A percentile compares a stretch with the other conserved stretches of the same genome.
These are phyloP conservation scores for Odontamblyopus lacepedii DNA, from an alignment of 2,797 vertebrate species.

Conservation along the genomic window DNA sequence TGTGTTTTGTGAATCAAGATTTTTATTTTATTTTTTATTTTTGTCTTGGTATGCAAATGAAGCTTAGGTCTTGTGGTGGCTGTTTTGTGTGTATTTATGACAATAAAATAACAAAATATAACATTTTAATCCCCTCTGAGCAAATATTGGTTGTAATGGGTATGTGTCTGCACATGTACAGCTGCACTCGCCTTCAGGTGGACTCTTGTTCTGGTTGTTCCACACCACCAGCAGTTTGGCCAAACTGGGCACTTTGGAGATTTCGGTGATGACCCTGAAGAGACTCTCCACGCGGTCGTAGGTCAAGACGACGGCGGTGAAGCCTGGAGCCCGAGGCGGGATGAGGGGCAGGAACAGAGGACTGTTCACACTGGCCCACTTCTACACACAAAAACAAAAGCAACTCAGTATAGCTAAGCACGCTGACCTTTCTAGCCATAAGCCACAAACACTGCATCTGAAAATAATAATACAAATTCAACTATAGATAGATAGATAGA, in stretches of 20 bases:
- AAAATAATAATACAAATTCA: background rate
- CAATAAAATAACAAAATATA: too few species aligned
- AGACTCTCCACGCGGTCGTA: slow-evolving; percentile 98
- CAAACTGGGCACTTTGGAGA: slow-evolving; percentile 95
- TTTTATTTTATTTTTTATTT: too few species aligned
- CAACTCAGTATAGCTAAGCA: background rate
- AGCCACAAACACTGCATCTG: background rate
- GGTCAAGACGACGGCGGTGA: slow-evolving; percentile 96
- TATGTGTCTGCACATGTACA: background rate
- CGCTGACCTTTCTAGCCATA: background rate
- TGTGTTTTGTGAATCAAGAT: too few species aligned
- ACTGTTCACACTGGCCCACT: slow-evolving; percentile 96
- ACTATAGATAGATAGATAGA: too few species aligned
- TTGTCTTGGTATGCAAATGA: too few species aligned
- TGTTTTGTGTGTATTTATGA: too few species aligned
- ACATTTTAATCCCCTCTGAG: too few species aligned
- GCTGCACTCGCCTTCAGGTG: slow-evolving; percentile 88
- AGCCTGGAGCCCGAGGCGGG: slow-evolving; percentile 93
- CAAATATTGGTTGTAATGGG: too few species aligned
- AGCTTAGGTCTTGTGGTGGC: too few species aligned
- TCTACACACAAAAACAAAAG: slow-evolving; percentile 71
- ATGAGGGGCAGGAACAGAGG: slow-evolving; percentile 96
- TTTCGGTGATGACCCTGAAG: slow-evolving; percentile 97
- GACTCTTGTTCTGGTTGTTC: slow-evolving; percentile 98
- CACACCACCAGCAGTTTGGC: slow-evolving; percentile 95